A percentile compares a stretch with the other conserved stretches of the same genome.
phyloP scores from a whole-genome alignment of 2,888 invertebrate genomes.

The Limulus polyphemus region DNA sequence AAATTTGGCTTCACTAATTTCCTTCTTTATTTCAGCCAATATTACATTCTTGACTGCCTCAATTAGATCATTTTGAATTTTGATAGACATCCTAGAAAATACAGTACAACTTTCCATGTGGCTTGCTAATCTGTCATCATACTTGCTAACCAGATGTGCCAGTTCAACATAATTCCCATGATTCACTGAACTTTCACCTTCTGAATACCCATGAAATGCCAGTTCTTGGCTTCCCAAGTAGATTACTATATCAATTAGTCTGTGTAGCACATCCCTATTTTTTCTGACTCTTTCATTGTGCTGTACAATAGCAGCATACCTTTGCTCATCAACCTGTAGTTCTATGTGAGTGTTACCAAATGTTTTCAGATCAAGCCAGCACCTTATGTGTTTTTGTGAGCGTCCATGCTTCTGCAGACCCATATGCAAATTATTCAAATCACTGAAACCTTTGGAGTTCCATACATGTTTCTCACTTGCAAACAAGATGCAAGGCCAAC shows the following conservation, averaged over 20 bases:
- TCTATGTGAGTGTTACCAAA: too few species aligned
- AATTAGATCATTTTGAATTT: slow-evolving; percentile 2
- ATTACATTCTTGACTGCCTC: background rate
- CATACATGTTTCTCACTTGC: too few species aligned
- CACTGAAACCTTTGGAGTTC: too few species aligned
- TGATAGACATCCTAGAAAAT: background rate
- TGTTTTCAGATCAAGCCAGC: too few species aligned
- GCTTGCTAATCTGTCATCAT: background rate
- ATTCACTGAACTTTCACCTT: background rate
- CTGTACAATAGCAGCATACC: too few species aligned
- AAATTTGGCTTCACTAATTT: background rate
- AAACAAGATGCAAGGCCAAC: too few species aligned
- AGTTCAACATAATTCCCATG: background rate
- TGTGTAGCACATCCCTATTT: too few species aligned
- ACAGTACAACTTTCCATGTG: background rate
- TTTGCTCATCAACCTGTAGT: too few species aligned
- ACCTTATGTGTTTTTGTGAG: too few species aligned
- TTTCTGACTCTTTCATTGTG: too few species aligned
- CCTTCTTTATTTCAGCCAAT: background rate
- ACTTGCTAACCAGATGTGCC: background rate
- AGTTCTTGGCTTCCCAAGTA: background rate
- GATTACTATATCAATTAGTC: background rate
- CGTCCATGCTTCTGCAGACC: too few species aligned
- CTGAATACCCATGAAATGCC: background rate
- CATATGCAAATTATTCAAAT: too few species aligned